Conservation (phyloP, 2,888 invertebrate species). For the Mythimna pallens region DNA sequence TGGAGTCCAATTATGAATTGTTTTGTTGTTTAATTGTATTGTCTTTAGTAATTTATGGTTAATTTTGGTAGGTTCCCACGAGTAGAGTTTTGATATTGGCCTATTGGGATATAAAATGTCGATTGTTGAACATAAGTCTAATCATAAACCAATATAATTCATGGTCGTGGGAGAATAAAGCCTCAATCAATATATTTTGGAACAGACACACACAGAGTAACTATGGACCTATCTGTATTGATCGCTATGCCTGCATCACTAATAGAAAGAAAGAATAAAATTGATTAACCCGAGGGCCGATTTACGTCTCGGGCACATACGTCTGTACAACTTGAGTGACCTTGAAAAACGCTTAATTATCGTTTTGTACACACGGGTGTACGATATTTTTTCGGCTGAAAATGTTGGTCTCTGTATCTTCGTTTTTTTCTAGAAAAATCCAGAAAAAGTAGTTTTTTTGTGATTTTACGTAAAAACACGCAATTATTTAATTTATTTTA, state of each 20-base stretch:
- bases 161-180: conserved; percentile 4
- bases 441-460: too few relatives aligned
- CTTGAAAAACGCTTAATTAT: too few relatives aligned
- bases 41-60: conserved; percentile 31
- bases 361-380: too few relatives aligned
- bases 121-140: background rate
- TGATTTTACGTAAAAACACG: too few relatives aligned
- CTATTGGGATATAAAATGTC: conserved; percentile 5
- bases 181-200: background rate
- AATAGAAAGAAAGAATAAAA: too few relatives aligned
- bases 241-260: background rate
- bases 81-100: background rate
- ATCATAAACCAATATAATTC: conserved; percentile 8
- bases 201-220: background rate
- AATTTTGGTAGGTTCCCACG: conserved; percentile 38
- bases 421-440: too few relatives aligned
- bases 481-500: too few relatives aligned
- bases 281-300: too few relatives aligned
- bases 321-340: too few relatives aligned
- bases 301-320: too few relatives aligned
- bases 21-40: conserved; percentile 37
- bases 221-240: background rate
- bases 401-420: too few relatives aligned
- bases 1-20: conserved; percentile 46
- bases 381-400: too few relatives aligned